These are phyloP conservation scores for Pyrocephalus nanus DNA, from an alignment of 2,797 vertebrate species.

Conservation along the genomic window DNA sequence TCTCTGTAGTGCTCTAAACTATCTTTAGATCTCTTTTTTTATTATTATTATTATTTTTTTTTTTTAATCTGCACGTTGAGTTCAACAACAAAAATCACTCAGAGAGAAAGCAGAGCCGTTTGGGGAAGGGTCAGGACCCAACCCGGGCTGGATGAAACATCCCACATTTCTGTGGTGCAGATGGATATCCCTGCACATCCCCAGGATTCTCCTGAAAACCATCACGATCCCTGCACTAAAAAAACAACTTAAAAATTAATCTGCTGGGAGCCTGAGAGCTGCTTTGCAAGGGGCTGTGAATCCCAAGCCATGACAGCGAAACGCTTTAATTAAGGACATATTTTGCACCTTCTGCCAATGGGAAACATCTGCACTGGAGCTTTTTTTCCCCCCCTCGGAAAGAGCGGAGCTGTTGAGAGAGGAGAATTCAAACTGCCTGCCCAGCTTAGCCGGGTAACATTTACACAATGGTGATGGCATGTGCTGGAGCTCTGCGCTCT, in stretches of 20 bases:
- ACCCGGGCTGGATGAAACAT: background rate
- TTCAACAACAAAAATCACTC: background rate
- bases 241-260: background rate
- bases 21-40: background rate
- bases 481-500: background rate
- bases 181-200: background rate
- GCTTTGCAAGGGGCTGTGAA: background rate
- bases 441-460: background rate
- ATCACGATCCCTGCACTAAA: rapidly evolving
- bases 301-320: background rate
- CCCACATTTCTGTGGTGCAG: background rate
- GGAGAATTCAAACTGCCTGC: background rate
- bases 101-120: background rate
- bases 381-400: background rate
- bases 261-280: rapidly evolving
- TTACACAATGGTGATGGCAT: background rate
- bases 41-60: no score
- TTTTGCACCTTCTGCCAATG: background rate
- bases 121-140: background rate
- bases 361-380: background rate
- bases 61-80: rapidly evolving
- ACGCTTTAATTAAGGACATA: background rate
- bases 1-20: no score
- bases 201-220: background rate
- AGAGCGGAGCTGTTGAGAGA: background rate